Percentiles rank a stretch among this genome's conserved stretches.
Evolutionary conservation across 2,888 invertebrate genomes (phyloP).

Genomic region (Agonopterix heracliana): DNA sequence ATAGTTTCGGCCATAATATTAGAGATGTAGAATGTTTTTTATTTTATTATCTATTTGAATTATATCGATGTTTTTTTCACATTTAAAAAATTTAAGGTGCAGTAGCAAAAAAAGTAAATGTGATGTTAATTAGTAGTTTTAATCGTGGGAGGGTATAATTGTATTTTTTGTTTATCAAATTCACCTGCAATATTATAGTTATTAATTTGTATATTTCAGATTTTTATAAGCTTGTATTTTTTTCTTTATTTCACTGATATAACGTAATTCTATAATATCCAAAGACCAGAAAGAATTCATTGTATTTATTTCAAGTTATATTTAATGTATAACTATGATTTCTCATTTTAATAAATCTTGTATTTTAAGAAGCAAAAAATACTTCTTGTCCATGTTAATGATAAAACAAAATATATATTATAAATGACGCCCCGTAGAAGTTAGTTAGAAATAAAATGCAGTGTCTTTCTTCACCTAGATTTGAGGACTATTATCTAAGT

Average conservation of each 20-base stretch:
- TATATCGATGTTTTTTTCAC: conserved; percentile 8
- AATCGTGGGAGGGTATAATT: conserved; percentile 8
- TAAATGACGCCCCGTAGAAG: conserved; percentile 21
- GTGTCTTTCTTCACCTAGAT: conserved; percentile 24
- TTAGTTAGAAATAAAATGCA: conserved; percentile 28
- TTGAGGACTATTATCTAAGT: conserved; percentile 35
- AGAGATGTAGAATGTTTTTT: conserved; percentile 11
- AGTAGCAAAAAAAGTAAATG: conserved; percentile 1
- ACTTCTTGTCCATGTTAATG: conserved; percentile 8
- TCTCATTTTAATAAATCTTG: background rate
- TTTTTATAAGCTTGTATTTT: conserved; percentile 13
- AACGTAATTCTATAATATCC: conserved; percentile 37
- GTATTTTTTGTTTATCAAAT: conserved; percentile 12
- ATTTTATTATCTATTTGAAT: background rate
- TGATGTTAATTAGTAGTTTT: conserved; percentile 20
- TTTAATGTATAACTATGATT: background rate
- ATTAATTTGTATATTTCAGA: conserved; percentile 3
- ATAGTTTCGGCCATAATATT: conserved; percentile 29
- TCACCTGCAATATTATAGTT: background rate
- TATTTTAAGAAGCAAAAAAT: background rate
- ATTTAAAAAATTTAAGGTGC: conserved; percentile 12
- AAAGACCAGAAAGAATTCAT: conserved; percentile 29
- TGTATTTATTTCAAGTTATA: conserved; percentile 1
- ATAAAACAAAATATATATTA: conserved; percentile 17
- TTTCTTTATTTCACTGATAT: conserved; percentile 12